Evolutionary conservation across 1,140 invertebrate species (phyloP).

Genomic region (Heterodera schachtii): DNA sequence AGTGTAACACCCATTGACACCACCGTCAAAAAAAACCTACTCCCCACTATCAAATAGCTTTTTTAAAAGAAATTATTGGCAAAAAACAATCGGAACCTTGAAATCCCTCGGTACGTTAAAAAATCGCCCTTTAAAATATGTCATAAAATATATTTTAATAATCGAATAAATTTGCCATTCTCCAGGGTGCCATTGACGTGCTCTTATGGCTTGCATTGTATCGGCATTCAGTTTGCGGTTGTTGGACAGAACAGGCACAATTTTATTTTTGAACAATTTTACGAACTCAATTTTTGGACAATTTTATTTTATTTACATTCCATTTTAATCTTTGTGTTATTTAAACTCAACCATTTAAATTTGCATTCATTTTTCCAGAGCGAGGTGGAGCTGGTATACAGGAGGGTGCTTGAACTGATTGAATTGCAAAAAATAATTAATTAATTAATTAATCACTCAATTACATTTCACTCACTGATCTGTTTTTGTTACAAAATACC

Average conservation of each 20-base stretch:
- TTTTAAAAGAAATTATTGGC: no score
- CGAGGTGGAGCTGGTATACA: conserved; percentile 55
- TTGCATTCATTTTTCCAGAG: conserved; percentile 30
- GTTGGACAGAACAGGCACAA: conserved; percentile 41
- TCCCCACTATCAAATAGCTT: no score
- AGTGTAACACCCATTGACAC: no score
- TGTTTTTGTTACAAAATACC: no score
- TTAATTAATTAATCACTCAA: neutral
- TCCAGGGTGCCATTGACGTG: conserved; percentile 42
- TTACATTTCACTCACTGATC: neutral
- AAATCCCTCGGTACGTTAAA: no score
- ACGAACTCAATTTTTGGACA: conserved; percentile 1
- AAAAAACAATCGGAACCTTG: no score
- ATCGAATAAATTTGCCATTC: conserved; percentile 14
- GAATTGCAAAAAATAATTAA: conserved; percentile 35
- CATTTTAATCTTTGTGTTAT: no score
- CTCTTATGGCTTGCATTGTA: conserved; percentile 49
- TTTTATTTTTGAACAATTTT: neutral
- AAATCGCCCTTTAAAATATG: no score
- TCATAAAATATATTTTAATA: no score
- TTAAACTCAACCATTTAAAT: neutral
- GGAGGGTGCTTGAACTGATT: conserved; percentile 49
- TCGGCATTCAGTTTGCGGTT: conserved; percentile 39
- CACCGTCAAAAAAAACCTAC: no score
- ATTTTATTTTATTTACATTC: no score